These are phyloP conservation scores for Hafferia zeledoni DNA, from an alignment of 2,797 vertebrate species.

Conservation along the genomic window DNA sequence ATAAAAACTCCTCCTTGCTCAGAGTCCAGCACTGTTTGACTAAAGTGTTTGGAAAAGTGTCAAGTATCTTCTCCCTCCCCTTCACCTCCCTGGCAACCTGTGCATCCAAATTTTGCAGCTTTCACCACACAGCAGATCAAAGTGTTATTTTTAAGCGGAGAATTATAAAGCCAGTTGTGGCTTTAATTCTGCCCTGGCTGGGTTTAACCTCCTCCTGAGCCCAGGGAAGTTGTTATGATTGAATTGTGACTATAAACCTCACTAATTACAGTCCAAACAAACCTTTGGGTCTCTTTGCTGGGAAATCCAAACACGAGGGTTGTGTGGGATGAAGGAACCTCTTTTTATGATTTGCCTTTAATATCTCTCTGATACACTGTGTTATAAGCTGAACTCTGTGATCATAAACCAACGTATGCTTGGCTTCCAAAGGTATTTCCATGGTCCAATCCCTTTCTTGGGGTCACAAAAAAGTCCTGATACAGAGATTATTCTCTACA, in stretches of 20 bases:
- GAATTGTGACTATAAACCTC: neutral
- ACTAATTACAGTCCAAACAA: neutral
- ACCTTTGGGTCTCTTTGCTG: neutral
- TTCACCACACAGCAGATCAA: neutral
- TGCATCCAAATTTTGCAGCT: neutral
- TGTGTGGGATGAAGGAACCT: neutral
- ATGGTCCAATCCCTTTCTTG: neutral
- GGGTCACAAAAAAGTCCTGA: neutral
- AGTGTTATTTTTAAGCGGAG: neutral
- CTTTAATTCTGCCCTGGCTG: neutral
- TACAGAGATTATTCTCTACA: neutral
- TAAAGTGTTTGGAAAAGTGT: neutral
- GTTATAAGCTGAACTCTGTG: neutral
- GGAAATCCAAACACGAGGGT: neutral
- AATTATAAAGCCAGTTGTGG: neutral
- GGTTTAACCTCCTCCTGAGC: neutral
- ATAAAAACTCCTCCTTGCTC: neutral
- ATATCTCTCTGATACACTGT: neutral
- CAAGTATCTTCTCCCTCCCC: neutral
- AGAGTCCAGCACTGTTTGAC: neutral
- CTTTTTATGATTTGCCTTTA: neutral
- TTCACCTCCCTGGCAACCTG: neutral
- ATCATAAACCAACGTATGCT: neutral
- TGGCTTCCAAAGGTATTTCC: neutral
- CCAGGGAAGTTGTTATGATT: neutral